Evolutionary conservation across 2,113 vertebrate species (phyloP).

Genomic region (Nerophis ophidion): DNA sequence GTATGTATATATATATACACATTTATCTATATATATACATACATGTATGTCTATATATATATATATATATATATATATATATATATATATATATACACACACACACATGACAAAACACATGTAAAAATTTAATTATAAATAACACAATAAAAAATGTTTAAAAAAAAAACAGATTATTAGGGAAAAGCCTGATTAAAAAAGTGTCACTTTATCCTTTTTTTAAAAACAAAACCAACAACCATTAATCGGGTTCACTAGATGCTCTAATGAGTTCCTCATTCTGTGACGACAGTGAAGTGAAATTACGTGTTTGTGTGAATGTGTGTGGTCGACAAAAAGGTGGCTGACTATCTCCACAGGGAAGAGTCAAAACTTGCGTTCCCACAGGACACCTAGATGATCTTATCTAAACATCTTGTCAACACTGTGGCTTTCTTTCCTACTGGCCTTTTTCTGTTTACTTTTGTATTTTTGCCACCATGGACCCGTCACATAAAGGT

Average conservation of each 20-base stretch:
- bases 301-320: constrained; percentile 5
- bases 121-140: no score
- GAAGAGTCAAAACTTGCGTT: constrained; percentile 42
- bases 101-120: no score
- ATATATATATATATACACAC: no score
- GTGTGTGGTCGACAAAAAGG: not conserved
- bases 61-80: no score
- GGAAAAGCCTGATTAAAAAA: no score
- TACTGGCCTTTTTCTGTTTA: constrained; percentile 40
- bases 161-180: no score
- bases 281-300: not conserved
- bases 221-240: not conserved
- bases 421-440: constrained; percentile 47
- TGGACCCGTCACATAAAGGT: constrained; percentile 45
- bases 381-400: constrained; percentile 59
- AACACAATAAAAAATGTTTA: no score
- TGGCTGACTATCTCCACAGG: constrained; percentile 24
- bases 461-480: constrained; percentile 24
- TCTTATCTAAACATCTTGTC: constrained; percentile 64
- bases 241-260: constrained; percentile 11
- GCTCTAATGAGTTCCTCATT: constrained; percentile 10
- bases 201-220: no score
- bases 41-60: no score
- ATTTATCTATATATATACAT: no score
- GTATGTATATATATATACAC: no score